Evolutionary conservation across 2,797 vertebrate species (phyloP), one percentile per base, ranked within the genome.

Genomic region (Cirrhinus molitorella): DNA sequence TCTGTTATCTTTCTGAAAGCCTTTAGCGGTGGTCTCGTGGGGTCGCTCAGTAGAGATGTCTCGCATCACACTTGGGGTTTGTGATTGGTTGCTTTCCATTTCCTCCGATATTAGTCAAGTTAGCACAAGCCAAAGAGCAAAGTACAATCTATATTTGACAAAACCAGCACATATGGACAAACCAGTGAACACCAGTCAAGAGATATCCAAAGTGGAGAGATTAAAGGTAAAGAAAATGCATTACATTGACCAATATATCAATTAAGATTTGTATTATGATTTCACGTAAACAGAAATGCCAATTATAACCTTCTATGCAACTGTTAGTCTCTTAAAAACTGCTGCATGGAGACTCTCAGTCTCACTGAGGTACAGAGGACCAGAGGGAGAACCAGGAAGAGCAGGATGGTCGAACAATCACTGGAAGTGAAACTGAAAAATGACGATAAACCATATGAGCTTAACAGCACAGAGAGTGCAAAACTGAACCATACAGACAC

Each of bases 41-140:
- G 96, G 95, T 79, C 89, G 85, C 19, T 94, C 92, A 0, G 88
- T 97, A 91, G 95, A 97, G 91, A 93, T 96, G 91, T 92, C 95
- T 6, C 90, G 93, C 8, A 84, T 89, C 11, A 88, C 90, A 8
- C 43, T 76, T 5, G 91, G 90, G 7, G 25, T 94, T 84, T 95
- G 94, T 76, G 85, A 91, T 78, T 96, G 96, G 96, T 90, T 96
- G 80, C 83, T 90, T 85, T 71, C 63, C 47, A 90, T 88, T 8
- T 86, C 88, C 21, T 28, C 28, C 7, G 65, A 63, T 57, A 40
- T 65, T 3, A 45, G n/a, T 37, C 59, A 13, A 59, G 53, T 40
- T 5, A 79, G 63, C 9, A 47, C 21, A 40, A 82, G 8, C 1
- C 76, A n/a, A 40, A 88, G 83, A 23, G 81, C 79, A 65, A 89